Percentiles rank a stretch among this genome's conserved stretches.
Conservation (phyloP, 2,888 invertebrate species). For the Sclerodermus sp. region DNA sequence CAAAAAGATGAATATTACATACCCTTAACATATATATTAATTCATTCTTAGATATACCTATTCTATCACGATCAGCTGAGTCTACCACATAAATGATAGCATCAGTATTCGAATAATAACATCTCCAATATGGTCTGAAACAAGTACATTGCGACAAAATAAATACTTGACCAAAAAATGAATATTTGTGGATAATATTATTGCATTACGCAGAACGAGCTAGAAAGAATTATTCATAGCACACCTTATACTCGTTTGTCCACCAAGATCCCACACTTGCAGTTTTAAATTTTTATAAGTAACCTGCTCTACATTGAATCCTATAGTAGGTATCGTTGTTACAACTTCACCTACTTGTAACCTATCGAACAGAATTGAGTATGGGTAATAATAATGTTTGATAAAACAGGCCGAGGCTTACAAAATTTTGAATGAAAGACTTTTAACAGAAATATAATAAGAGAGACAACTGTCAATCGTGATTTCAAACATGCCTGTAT, state of each 20-base stretch:
- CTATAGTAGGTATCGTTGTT: constrained; percentile 97
- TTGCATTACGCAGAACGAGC: background rate
- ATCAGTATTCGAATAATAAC: constrained; percentile 99
- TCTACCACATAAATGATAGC: constrained; percentile 99
- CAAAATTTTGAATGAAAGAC: too few relatives aligned
- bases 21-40: constrained; percentile 95
- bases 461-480: too few relatives aligned
- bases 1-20: constrained; percentile 46
- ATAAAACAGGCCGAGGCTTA: too few relatives aligned
- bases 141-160: background rate
- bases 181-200: background rate
- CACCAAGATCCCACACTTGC: constrained; percentile 98
- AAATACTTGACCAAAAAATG: background rate
- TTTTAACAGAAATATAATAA: too few relatives aligned
- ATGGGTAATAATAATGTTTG: too few relatives aligned
- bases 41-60: constrained; percentile 99
- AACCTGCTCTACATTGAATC: constrained; percentile 99
- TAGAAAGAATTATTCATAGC: too few relatives aligned
- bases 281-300: constrained; percentile 99
- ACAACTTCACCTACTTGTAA: constrained; percentile 98
- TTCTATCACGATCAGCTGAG: constrained; percentile 97
- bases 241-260: constrained; percentile 97
- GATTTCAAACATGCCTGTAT: constrained; percentile 65
- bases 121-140: constrained; percentile 97
- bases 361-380: too few relatives aligned